Evolutionary conservation across 1,140 invertebrate genomes (phyloP), one percentile per base, ranked within the genome.

Genomic region (Bombus ignitus): DNA sequence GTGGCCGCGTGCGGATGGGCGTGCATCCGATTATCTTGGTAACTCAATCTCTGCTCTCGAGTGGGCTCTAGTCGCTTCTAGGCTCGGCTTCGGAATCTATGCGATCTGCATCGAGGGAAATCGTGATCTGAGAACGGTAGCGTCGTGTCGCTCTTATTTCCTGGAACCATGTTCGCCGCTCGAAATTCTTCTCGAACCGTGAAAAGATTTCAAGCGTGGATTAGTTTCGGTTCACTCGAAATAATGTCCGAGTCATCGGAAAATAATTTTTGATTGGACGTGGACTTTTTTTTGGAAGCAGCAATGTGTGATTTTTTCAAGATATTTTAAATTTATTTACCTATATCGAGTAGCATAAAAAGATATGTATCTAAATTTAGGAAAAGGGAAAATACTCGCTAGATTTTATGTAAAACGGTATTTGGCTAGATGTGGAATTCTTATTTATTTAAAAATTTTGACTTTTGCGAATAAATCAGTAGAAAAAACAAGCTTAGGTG

Each of bases 21-120:
- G 92, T 93, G 92, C 92, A 93, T 92, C 89, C 91, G 92, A 93
- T 93, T 93, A 93, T 92, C 92, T 93, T 92, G 89, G 91, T 92
- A 93, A 93, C 92, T 93, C 92, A 93, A 93, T 93, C 92, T 92
- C 86, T 90, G 73, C 87, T 81, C 89, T 89, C 88, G 35, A 53
- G 87, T 86, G 83, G 68, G 68, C n/a, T 18, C 70, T 73, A 76
- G 87, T 59, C 59, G 85, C 53, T 86, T 70, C 89, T 91, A 91
- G 87, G 77, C 65, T n/a, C 35, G 42, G 39, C 83, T 59, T 37
- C 68, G 68, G 53, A 84, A 83, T 91, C 78, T 79, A 65, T 59
- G 78, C 59, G 87, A 88, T 88, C 81, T 74, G 77, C 74, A 81
- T 90, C 66, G 74, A 78, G 81, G 81, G 53, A 77, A 89, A 87